Evolutionary conservation across 2,797 vertebrate genomes (phyloP).

Genomic region (Leucoraja ocellata): DNA sequence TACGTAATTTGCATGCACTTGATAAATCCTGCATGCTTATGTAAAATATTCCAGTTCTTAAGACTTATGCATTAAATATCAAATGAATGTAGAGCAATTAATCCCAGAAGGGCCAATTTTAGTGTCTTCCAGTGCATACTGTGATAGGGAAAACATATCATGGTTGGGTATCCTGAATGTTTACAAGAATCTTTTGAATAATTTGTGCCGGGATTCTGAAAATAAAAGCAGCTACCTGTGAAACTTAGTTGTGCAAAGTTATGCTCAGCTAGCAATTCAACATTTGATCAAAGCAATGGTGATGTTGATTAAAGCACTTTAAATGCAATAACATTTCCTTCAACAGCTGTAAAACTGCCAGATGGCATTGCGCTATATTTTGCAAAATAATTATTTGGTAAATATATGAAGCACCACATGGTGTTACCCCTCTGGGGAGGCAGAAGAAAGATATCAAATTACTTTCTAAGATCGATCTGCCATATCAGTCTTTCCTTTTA

Average conservation of each 20-base stretch:
- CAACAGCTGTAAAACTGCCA: background rate
- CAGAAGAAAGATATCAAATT: background rate
- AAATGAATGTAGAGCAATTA: background rate
- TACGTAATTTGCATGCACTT: background rate
- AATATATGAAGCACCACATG: background rate
- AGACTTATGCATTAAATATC: constrained; percentile 14
- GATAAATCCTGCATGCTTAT: background rate
- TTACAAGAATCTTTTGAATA: background rate
- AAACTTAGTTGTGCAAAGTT: background rate
- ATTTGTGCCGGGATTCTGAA: background rate
- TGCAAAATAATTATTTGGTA: constrained; percentile 20
- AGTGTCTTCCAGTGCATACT: background rate
- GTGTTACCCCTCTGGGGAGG: background rate
- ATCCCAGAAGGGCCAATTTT: background rate
- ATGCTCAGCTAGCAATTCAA: background rate
- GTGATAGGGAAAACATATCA: background rate
- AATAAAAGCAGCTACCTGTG: background rate
- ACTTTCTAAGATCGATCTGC: background rate
- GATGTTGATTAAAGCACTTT: background rate
- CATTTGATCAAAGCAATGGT: background rate
- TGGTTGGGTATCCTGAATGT: background rate
- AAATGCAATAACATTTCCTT: background rate
- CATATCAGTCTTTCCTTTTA: background rate
- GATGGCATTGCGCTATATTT: background rate
- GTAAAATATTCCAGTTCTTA: background rate